Percentiles rank a stretch among this genome's conserved stretches.
Conservation (phyloP, 2,113 vertebrate species). For the Baryphthengus martii region DNA sequence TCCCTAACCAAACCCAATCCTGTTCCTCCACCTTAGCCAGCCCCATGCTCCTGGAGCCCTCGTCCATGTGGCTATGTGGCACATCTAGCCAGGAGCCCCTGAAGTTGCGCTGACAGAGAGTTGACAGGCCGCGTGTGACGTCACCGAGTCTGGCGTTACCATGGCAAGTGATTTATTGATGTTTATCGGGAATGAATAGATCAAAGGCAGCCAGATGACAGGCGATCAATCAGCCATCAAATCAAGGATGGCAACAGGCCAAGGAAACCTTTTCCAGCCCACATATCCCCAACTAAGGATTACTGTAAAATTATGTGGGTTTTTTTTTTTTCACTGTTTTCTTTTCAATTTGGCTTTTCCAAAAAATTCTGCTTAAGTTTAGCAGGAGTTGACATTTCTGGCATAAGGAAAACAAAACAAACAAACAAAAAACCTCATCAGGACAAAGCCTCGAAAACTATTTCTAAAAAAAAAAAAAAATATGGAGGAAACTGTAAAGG, state of each 20-base stretch:
- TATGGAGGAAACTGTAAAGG: conserved; percentile 5
- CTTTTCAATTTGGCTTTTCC: conserved; percentile 57
- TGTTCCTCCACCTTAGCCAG: neutral
- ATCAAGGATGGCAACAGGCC: conserved; percentile 95
- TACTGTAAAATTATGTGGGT: conserved; percentile 82
- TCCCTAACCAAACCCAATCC: neutral
- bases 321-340: conserved; percentile 51
- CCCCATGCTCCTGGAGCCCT: neutral
- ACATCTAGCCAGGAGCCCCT: conserved; percentile 43
- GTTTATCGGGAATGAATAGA: conserved; percentile 99
- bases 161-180: conserved; percentile 93
- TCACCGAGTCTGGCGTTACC: conserved; percentile 84
- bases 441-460: conserved; percentile 51
- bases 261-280: conserved; percentile 86
- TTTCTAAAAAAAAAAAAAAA: neutral
- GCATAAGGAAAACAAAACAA: conserved; percentile 36
- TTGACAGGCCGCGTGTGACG: conserved; percentile 85
- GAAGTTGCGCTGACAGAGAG: conserved; percentile 73
- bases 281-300: conserved; percentile 75
- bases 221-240: conserved; percentile 97
- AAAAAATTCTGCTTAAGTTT: conserved; percentile 56
- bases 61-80: conserved; percentile 11
- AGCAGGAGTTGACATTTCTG: conserved; percentile 68
- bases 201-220: conserved; percentile 93
- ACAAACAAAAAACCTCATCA: neutral